Evolutionary conservation across 1,140 invertebrate genomes (phyloP).

Genomic region (Lordiphosa stackelbergi): DNA sequence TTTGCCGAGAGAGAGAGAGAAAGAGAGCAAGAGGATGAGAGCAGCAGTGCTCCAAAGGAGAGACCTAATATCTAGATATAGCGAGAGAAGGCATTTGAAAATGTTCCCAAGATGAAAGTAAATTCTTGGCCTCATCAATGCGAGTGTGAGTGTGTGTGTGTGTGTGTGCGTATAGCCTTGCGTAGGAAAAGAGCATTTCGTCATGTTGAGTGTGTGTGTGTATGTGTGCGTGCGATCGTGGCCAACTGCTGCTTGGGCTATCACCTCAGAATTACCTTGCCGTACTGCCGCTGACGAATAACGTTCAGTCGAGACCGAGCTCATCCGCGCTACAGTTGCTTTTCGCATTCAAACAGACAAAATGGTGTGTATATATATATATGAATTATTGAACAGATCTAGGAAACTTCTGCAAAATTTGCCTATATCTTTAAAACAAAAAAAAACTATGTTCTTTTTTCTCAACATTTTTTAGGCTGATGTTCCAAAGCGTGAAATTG

Average conservation of each 20-base stretch:
- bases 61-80: constrained; percentile 4
- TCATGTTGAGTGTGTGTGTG: constrained; percentile 31
- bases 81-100: constrained; percentile 29
- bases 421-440: constrained; percentile 21
- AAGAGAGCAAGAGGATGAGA: constrained; percentile 4
- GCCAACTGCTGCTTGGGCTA: constrained; percentile 37
- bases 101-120: constrained; percentile 71
- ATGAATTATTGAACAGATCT: constrained; percentile 9
- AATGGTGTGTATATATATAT: constrained; percentile 62
- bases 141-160: constrained; percentile 10
- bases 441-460: constrained; percentile 43
- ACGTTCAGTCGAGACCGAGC: constrained; percentile 77
- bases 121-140: constrained; percentile 52
- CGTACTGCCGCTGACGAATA: constrained; percentile 71
- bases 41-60: constrained; percentile 27
- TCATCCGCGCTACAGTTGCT: constrained; percentile 77
- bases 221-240: constrained; percentile 18
- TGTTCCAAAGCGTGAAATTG: constrained; percentile 77
- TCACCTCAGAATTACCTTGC: constrained; percentile 77
- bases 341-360: constrained; percentile 76
- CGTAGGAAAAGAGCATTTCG: constrained; percentile 47
- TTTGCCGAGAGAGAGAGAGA: constrained; percentile 7
- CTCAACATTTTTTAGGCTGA: constrained; percentile 61
- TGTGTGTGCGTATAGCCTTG: constrained; percentile 44
- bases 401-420: not conserved